phyloP scores from a whole-genome alignment of 1,140 invertebrate species.

The Telenomus remus region DNA sequence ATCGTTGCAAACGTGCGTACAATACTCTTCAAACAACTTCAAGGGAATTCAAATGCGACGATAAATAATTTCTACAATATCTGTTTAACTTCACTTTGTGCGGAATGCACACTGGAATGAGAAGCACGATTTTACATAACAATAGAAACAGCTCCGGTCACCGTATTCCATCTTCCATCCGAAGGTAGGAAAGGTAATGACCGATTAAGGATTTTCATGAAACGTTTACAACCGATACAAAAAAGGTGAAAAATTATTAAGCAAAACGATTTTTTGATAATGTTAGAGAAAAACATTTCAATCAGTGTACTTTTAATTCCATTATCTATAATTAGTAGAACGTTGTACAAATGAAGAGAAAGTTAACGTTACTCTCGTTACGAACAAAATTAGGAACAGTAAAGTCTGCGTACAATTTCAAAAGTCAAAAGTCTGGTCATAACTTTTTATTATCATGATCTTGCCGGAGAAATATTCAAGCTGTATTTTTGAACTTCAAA shows the following conservation, averaged over 20 bases:
- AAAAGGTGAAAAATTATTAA: not conserved
- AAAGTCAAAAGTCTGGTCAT: constrained; percentile 6
- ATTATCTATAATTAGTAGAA: constrained; percentile 12
- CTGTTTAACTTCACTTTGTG: constrained; percentile 7
- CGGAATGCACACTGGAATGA: constrained; percentile 69
- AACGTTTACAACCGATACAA: not conserved
- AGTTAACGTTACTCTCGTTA: constrained; percentile 12
- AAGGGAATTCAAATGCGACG: too few relatives aligned
- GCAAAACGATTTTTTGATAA: not conserved
- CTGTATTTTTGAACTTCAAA: too few relatives aligned
- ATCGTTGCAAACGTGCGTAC: too few relatives aligned
- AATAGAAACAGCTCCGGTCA: constrained; percentile 49
- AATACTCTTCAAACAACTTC: too few relatives aligned
- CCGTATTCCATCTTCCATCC: constrained; percentile 54
- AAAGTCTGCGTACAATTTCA: constrained; percentile 11
- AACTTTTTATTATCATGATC: constrained; percentile 3
- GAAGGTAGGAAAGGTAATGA: constrained; percentile 71
- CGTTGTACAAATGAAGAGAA: constrained; percentile 11
- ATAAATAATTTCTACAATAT: too few relatives aligned
- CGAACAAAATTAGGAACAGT: constrained; percentile 8
- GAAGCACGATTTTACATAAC: constrained; percentile 65
- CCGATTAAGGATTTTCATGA: constrained; percentile 46
- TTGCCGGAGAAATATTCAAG: too few relatives aligned
- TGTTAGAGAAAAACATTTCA: not conserved
- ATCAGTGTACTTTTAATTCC: not conserved